Evolutionary conservation across 2,797 vertebrate genomes (phyloP), one percentile per base, ranked within the genome.

Genomic region (Oceanodroma leucorhoa): DNA sequence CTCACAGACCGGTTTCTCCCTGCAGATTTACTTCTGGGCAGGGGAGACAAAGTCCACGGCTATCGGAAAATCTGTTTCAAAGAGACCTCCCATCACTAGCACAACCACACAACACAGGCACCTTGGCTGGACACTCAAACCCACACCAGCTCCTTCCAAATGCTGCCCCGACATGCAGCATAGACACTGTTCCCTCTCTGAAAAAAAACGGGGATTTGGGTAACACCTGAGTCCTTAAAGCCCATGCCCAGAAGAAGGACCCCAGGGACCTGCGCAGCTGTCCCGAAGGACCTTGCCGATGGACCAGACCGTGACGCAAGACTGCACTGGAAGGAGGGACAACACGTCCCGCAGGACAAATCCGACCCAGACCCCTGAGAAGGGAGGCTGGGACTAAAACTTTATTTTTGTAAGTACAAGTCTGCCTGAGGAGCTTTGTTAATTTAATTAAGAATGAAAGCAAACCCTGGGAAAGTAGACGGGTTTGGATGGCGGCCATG

Each of bases 361-460:
- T 10, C 21, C 1, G 0, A 46, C 19, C 6, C 21, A 60, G 23
- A 26, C 38, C 14, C 15, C 58, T 64, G 29, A 40, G 38, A 87
- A 84, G 34, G 22, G 6, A 60, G 38, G 10, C 48, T 66, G 60
- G 10, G 41, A 61, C 32, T 12, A 5, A 73, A 96, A 79, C 55
- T 16, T 67, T 62, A 23, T 72, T 86, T 94, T 76, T 70, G 0
- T 85, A 87, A 67, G 19, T 66, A 70, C 29, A 83, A 61, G 36
- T 34, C 84, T 64, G 62, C 54, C 66, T 46, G 69, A 80, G 67
- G 40, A 87, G 53, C 48, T 90, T 21, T 57, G 32, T 80, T 89
- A 89, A 91, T 96, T 90, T 84, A 82, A 84, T 27, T 90, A 77
- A 87, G 91, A 89, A 87, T 1, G 19, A 94, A 95, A 94, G 88